Evolutionary conservation across 2,113 vertebrate genomes (phyloP).

Genomic region (Nematolebias whitei): DNA sequence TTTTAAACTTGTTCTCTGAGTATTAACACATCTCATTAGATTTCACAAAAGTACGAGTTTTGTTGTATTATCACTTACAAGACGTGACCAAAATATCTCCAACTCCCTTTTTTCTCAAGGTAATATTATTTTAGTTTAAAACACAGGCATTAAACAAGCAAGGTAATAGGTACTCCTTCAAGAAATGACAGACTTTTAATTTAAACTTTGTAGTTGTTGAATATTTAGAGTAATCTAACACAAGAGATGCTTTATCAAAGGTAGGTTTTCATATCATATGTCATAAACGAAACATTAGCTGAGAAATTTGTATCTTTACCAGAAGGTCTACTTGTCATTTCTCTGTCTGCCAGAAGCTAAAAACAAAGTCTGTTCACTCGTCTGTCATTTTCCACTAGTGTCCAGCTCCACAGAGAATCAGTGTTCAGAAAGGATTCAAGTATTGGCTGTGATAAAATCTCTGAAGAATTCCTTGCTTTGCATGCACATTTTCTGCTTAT

Average conservation of each 20-base stretch:
- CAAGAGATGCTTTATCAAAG: background rate
- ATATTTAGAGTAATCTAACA: background rate
- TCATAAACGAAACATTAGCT: background rate
- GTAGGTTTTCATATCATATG: background rate
- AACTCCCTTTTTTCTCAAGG: no score
- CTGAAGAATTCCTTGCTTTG: constrained; percentile 9
- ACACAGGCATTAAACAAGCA: no score
- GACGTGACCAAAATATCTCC: no score
- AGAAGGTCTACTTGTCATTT: background rate
- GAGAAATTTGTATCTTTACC: background rate
- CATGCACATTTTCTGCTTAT: constrained; percentile 11
- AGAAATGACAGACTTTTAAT: no score
- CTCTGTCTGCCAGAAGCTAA: constrained; percentile 7
- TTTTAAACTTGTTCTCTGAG: no score
- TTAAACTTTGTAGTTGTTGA: background rate
- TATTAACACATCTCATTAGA: no score
- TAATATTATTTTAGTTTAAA: no score
- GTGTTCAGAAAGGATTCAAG: constrained; percentile 30
- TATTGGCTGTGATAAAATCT: constrained; percentile 33
- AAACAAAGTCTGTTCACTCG: constrained; percentile 15
- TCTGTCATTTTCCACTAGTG: constrained; percentile 23
- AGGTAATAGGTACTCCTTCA: no score
- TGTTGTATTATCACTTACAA: no score
- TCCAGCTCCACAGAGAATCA: constrained; percentile 25
- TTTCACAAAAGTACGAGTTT: no score